Evolutionary conservation across 2,888 invertebrate species (phyloP), one percentile per base, ranked within the genome.

Genomic region (Odontomyia ornata): DNA sequence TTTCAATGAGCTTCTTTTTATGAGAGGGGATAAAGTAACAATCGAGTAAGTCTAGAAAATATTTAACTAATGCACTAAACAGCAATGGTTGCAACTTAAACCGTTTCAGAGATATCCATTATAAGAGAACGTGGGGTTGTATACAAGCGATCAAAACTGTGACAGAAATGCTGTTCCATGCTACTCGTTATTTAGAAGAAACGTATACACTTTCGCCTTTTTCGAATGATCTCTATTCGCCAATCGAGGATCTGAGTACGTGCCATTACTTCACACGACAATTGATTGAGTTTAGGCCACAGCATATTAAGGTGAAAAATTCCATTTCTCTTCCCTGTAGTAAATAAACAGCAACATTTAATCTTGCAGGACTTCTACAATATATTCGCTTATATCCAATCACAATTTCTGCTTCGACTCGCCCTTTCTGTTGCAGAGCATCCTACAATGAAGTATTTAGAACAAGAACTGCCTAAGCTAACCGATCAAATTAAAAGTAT

Each of bases 351-450:
- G 11, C 27, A 30, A 52, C 4, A 52, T 52, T 52, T 18, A 15
- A 52, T 52, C 15, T 52, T 52, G 78, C 79, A 87, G 86, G 85
- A 85, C 76, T 86, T 87, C 76, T 85, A 86, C 80, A 87, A 87
- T 77, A 86, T 87, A 30, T 87, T 86, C 76, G 85, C 86, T 23
- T 86, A 86, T 78, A 85, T 86, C 52, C 87, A 87, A 80, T 86
- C 86, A 7, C 86, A 87, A 80, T 86, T 84, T 78, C 79, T 87
- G 30, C 78, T 85, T 4, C 85, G 87, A 1, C 80, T 87, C 78
- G 85, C 85, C n/a, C 80, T 87, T 1, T 83, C 84, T 7, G 82
- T 84, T 21, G 83, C 83, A 67, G 84, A 84, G 7, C 81, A 83
- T 21, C 83, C 84, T 1, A 84, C 84, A 5, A 81, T 85, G n/a